Conservation (phyloP, 2,113 vertebrate genomes). For the Manacus vitellinus region DNA sequence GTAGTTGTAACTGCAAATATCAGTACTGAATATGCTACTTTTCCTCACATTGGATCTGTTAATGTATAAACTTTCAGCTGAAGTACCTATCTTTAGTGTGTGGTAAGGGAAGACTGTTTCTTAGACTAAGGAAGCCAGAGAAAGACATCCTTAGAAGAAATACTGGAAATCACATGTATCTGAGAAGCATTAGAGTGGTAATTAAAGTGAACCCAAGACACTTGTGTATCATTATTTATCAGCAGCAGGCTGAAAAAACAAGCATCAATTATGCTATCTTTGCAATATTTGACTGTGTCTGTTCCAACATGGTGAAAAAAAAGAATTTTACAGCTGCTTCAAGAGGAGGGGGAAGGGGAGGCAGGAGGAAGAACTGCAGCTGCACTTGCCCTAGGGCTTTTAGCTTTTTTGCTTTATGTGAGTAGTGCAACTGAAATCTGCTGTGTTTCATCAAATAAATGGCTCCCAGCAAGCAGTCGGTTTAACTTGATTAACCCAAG, state of each 20-base stretch:
- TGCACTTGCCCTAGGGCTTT: slow-evolving; percentile 10
- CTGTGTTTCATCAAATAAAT: slow-evolving; percentile 63
- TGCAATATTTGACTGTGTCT: background rate
- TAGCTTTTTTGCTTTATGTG: slow-evolving; percentile 1
- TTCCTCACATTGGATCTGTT: background rate
- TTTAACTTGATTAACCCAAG: slow-evolving; percentile 62
- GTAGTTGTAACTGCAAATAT: background rate
- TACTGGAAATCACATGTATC: background rate
- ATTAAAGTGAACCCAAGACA: background rate
- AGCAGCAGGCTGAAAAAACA: background rate
- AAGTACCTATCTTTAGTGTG: background rate
- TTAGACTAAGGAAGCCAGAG: background rate
- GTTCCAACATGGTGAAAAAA: background rate
- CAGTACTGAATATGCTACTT: background rate
- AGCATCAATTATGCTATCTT: background rate
- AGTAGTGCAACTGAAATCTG: slow-evolving; percentile 21
- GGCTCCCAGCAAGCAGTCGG: slow-evolving; percentile 36
- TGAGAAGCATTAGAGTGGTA: background rate
- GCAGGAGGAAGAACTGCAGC: background rate
- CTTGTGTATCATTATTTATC: background rate
- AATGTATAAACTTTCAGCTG: background rate
- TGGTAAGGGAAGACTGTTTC: background rate
- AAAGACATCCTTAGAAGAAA: background rate
- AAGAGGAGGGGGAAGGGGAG: background rate
- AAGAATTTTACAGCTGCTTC: background rate